Conservation (phyloP, 2,797 vertebrate species). For the Galago senegalensis region DNA sequence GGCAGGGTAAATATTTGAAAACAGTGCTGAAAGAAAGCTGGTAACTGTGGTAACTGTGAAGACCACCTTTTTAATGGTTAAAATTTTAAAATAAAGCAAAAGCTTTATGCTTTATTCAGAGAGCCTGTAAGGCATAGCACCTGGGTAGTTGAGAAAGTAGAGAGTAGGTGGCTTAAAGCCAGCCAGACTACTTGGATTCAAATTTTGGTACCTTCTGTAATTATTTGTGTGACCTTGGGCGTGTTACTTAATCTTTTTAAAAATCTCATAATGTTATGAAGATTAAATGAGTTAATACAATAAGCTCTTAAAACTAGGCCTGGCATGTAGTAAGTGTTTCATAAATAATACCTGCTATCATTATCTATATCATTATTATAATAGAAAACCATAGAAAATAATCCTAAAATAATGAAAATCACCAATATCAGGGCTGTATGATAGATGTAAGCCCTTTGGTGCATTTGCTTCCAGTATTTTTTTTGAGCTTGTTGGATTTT, state of each 20-base stretch:
- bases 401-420: conserved; percentile 34
- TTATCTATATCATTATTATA: not conserved
- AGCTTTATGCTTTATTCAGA: not conserved
- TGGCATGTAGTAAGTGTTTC: not conserved
- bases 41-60: not conserved
- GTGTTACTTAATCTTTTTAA: conserved; percentile 29
- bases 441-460: not conserved
- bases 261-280: conserved; percentile 37
- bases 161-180: not conserved
- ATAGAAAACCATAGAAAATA: conserved; percentile 56
- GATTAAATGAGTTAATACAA: conserved; percentile 15
- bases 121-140: too few species aligned
- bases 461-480: conserved; percentile 55
- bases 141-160: not conserved
- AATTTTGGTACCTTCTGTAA: not conserved
- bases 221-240: conserved; percentile 30
- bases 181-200: conserved; percentile 36
- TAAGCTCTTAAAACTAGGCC: conserved; percentile 26
- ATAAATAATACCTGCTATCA: not conserved
- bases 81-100: conserved; percentile 20
- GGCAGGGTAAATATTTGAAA: conserved; percentile 8
- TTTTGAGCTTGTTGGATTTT: conserved; percentile 58
- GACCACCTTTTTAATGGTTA: conserved; percentile 38
- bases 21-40: conserved; percentile 13
- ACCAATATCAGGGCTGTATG: not conserved